phyloP scores from a whole-genome alignment of 2,888 invertebrate genomes.

The Acleris holmiana region DNA sequence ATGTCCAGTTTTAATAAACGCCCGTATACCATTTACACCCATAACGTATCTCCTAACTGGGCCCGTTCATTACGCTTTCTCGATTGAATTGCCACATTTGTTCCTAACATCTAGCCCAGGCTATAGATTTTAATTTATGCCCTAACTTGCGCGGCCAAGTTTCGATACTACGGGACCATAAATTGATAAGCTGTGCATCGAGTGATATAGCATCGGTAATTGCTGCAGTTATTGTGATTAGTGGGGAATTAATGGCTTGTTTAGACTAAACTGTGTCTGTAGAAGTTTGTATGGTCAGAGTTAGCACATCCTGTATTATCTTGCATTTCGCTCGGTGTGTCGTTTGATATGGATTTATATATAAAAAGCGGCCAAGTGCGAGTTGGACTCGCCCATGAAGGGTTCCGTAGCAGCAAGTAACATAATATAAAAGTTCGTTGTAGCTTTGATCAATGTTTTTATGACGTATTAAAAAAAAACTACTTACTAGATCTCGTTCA shows the following conservation, averaged over 20 bases:
- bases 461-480: no score
- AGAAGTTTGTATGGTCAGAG: background rate
- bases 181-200: slow-evolving; percentile 39
- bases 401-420: no score
- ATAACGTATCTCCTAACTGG: no score
- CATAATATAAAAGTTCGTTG: no score
- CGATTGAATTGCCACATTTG: slow-evolving; percentile 31
- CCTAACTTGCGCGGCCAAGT: slow-evolving; percentile 36
- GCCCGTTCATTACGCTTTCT: slow-evolving; percentile 2
- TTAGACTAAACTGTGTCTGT: background rate
- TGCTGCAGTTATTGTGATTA: slow-evolving; percentile 34
- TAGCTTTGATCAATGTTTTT: no score
- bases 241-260: slow-evolving; percentile 26
- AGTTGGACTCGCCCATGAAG: no score
- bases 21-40: no score
- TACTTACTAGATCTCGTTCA: no score
- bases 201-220: slow-evolving; percentile 35
- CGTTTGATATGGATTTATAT: no score
- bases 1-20: no score
- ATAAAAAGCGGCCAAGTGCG: no score
- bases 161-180: slow-evolving; percentile 38
- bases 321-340: no score
- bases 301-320: background rate
- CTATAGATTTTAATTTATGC: slow-evolving; percentile 38
- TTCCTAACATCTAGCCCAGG: slow-evolving; percentile 30